Evolutionary conservation across 2,797 vertebrate genomes (phyloP).

Genomic region (Melanotaenia pygmaea): DNA sequence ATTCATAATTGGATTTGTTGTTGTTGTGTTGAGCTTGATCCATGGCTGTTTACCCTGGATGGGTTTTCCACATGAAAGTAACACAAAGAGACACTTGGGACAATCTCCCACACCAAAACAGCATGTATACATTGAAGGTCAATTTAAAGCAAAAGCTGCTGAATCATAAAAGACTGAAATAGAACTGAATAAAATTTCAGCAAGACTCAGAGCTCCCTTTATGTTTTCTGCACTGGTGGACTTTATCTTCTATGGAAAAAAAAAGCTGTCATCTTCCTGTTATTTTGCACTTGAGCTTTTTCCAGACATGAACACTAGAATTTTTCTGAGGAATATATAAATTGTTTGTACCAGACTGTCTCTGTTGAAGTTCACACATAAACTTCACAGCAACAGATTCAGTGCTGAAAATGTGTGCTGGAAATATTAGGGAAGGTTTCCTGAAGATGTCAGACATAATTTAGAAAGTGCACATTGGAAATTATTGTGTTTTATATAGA

Average conservation of each 20-base stretch:
- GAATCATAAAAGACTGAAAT: background rate
- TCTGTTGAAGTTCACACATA: no score
- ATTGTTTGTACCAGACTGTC: no score
- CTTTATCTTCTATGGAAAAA: background rate
- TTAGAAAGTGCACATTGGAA: background rate
- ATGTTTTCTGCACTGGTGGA: background rate
- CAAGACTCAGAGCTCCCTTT: background rate
- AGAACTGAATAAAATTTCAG: background rate
- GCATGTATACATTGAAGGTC: background rate
- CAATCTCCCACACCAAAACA: background rate
- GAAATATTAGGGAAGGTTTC: background rate
- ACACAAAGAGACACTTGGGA: slow-evolving; percentile 1
- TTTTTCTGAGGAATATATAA: no score
- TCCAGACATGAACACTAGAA: background rate
- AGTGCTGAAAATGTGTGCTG: background rate
- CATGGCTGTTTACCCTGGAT: slow-evolving; percentile 16
- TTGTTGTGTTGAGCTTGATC: slow-evolving; percentile 19
- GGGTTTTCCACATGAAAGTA: slow-evolving; percentile 5
- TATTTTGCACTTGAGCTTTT: background rate
- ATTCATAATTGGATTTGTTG: slow-evolving; percentile 41
- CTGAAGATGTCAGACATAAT: background rate
- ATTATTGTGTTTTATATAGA: background rate
- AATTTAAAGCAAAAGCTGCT: slow-evolving; percentile 27
- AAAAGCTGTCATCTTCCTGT: background rate
- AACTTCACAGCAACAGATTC: no score